Conservation (phyloP, 2,113 vertebrate genomes). For the Protomyctophum bolini region DNA sequence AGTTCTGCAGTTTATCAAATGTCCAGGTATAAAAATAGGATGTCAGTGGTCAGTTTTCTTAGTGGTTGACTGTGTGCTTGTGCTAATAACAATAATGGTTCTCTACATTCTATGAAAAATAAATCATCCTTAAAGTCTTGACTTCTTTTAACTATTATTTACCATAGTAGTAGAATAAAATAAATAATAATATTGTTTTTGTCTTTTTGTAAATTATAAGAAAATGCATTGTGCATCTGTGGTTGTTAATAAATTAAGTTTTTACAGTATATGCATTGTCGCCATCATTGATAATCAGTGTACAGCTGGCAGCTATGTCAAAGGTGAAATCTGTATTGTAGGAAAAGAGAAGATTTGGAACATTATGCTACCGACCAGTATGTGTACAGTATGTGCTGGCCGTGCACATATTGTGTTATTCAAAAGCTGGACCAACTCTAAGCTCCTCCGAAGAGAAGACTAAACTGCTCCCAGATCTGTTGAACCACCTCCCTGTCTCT, state of each 20-base stretch:
- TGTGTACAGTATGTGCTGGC: too few relatives aligned
- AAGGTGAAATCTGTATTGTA: too few relatives aligned
- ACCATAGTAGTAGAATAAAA: background rate
- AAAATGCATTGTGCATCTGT: slow-evolving; percentile 27
- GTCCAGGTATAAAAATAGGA: too few relatives aligned
- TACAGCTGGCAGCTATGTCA: too few relatives aligned
- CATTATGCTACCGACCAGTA: too few relatives aligned
- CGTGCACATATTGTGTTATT: too few relatives aligned
- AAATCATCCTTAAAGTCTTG: background rate
- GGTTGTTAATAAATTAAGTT: slow-evolving; percentile 41
- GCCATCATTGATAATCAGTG: background rate
- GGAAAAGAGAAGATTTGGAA: too few relatives aligned
- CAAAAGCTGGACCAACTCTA: too few relatives aligned
- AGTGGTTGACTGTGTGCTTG: background rate
- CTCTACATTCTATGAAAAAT: background rate
- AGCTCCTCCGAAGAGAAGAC: too few relatives aligned
- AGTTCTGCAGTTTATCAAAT: too few relatives aligned
- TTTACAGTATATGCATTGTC: slow-evolving; percentile 23
- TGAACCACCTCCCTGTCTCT: too few relatives aligned
- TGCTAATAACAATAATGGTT: slow-evolving; percentile 26
- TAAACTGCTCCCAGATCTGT: too few relatives aligned
- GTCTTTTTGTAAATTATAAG: slow-evolving; percentile 26
- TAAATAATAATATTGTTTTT: background rate
- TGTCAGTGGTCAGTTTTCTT: background rate
- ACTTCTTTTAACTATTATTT: slow-evolving; percentile 10